Conservation (phyloP, 2,113 vertebrate genomes). For the Phoxinus phoxinus region DNA sequence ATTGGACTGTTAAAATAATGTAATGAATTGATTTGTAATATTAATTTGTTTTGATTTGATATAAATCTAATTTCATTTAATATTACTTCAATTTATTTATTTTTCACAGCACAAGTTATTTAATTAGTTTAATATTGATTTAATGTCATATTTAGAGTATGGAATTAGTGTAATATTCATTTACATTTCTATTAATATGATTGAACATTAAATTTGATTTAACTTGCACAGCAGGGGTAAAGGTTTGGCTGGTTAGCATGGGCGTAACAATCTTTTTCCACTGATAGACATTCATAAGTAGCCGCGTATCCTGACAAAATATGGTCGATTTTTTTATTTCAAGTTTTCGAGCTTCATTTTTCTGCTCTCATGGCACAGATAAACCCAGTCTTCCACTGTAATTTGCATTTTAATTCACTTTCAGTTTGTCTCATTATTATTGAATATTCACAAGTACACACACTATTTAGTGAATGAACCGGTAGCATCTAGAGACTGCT, state of each 20-base stretch:
- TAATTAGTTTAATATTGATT: background rate
- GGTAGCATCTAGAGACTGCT: constrained; percentile 21
- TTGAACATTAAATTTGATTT: background rate
- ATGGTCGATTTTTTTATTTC: background rate
- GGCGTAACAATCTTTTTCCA: background rate
- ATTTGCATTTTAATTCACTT: constrained; percentile 24
- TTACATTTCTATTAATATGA: background rate
- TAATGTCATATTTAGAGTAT: background rate
- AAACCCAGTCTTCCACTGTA: constrained; percentile 9
- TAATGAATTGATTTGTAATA: too few species aligned
- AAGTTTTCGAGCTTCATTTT: background rate
- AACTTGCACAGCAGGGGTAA: background rate
- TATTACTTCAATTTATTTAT: too few species aligned
- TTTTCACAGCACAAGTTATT: too few species aligned
- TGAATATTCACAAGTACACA: constrained; percentile 14
- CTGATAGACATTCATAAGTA: background rate
- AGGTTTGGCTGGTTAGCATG: background rate
- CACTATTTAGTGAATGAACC: constrained; percentile 40
- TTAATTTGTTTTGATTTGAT: too few species aligned
- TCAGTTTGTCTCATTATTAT: constrained; percentile 1
- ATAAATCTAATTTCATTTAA: too few species aligned
- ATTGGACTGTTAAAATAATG: too few species aligned
- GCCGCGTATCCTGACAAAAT: background rate
- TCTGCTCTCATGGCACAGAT: background rate
- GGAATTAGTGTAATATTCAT: background rate